Base-by-base conservation (phyloP, 2,797 vertebrate genomes). In the Phataginus tetradactyla region DNA sequence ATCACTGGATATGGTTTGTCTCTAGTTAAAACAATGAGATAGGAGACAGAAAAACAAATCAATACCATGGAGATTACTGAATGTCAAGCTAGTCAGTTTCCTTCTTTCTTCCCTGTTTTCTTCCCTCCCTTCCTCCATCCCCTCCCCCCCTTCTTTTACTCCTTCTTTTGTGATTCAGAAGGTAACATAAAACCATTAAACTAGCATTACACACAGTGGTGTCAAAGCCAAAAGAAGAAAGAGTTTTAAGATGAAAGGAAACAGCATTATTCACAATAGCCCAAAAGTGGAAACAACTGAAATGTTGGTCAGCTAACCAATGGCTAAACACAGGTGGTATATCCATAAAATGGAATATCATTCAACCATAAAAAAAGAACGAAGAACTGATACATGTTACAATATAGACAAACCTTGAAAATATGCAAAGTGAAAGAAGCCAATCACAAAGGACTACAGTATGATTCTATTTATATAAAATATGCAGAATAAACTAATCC, bases 201-300 rank as follows among this genome's bases (percentile, higher is more conserved):
- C 72, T 69, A 63, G 88, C 21, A 83, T 86, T 27, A 61, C 25
- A 34, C 59, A 79, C 12, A 59, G 3, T 68, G 21, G 17, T 68
- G 42, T 71, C 49, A 81, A 87, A 49, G 8, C 15, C 61, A 72
- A 86, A 94, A 81, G 39, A 86, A 90, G 37, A 57, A 90, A 75
- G 3, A 83, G 12, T 63, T 63, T 83, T 86, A 83, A 89, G 20
- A 75, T 64, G 20, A 87, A 81, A 15, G 15, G n/a, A 92, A 90
- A 45, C 20, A 49, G 17, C 32, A 63, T 69, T 53, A 68, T 55
- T 94, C 42, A 68, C 25, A 75, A 61, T 21, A 81, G 15, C 14
- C 61, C 11, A 86, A 90, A 69, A 85, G n/a, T 64, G 49, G n/a
- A 75, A 93, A 29, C 21, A 75, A 90, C 7, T 85, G 29, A 92